phyloP scores from a whole-genome alignment of 1,140 invertebrate species.

The Brachionus plicatilis region DNA sequence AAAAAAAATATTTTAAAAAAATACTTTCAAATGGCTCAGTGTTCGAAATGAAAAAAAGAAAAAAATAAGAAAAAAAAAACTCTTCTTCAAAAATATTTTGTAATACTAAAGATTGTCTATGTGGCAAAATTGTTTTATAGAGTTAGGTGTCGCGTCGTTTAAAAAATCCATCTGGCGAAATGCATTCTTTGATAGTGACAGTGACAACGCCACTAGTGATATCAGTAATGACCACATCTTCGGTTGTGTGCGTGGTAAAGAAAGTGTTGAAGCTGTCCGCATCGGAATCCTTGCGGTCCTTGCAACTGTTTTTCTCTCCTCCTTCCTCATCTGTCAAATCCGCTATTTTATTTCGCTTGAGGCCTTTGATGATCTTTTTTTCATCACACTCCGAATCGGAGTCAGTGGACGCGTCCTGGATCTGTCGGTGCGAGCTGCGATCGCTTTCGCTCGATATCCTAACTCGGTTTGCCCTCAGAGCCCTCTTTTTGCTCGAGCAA shows the following conservation, averaged over 20 bases:
- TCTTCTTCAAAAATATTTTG: neutral
- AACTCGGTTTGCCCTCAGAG: neutral
- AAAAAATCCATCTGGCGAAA: constrained; percentile 33
- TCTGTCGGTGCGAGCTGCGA: neutral
- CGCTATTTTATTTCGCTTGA: neutral
- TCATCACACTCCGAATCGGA: neutral
- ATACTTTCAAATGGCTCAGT: neutral
- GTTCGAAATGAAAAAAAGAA: neutral
- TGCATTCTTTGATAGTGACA: constrained; percentile 29
- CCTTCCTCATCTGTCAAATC: neutral
- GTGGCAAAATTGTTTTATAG: neutral
- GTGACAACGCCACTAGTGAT: constrained; percentile 26
- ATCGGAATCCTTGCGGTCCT: constrained; percentile 7
- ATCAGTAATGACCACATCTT: constrained; percentile 28
- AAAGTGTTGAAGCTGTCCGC: constrained; percentile 10
- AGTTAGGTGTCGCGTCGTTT: neutral
- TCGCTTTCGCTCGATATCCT: neutral
- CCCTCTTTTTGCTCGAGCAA: neutral
- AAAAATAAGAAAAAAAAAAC: no score
- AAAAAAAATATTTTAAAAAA: neutral
- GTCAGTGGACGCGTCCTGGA: neutral
- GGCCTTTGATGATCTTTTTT: neutral
- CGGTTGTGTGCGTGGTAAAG: neutral
- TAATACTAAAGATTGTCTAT: neutral
- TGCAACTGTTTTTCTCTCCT: neutral